Percentiles rank a stretch among this genome's conserved stretches.
Evolutionary conservation across 2,797 vertebrate species (phyloP).

Genomic region (Lepilemur septentrionalis): DNA sequence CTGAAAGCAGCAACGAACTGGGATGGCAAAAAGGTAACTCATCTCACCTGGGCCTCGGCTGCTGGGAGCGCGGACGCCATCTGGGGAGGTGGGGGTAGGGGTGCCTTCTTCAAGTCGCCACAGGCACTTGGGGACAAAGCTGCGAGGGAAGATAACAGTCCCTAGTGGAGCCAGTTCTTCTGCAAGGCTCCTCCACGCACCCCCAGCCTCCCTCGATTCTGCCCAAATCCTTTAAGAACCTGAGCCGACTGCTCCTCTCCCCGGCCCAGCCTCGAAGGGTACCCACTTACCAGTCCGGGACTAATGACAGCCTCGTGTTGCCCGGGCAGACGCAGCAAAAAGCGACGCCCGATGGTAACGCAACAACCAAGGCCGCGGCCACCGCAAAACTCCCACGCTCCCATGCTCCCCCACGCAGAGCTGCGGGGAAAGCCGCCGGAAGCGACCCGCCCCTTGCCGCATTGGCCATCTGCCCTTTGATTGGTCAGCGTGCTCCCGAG

Average conservation of each 20-base stretch:
- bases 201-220: not conserved
- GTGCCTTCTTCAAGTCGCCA: not conserved
- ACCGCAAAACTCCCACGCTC: not conserved
- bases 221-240: not conserved
- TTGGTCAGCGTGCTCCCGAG: not conserved
- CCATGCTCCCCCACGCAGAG: not conserved
- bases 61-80: not conserved
- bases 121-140: not conserved
- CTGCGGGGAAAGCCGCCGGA: not conserved
- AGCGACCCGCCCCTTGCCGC: accelerated
- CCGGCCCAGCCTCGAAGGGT: not conserved
- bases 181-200: not conserved
- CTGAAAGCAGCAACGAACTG: not conserved
- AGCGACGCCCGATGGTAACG: not conserved
- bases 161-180: not conserved
- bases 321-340: not conserved
- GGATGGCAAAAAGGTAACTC: not conserved
- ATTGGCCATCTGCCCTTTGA: not conserved
- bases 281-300: not conserved
- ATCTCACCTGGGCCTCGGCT: constrained; percentile 23
- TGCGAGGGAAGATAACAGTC: not conserved
- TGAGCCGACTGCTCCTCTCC: not conserved
- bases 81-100: not conserved
- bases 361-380: accelerated
- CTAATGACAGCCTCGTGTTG: not conserved